Base-by-base conservation (phyloP, 2,113 vertebrate genomes). In the Alligator sinensis region DNA sequence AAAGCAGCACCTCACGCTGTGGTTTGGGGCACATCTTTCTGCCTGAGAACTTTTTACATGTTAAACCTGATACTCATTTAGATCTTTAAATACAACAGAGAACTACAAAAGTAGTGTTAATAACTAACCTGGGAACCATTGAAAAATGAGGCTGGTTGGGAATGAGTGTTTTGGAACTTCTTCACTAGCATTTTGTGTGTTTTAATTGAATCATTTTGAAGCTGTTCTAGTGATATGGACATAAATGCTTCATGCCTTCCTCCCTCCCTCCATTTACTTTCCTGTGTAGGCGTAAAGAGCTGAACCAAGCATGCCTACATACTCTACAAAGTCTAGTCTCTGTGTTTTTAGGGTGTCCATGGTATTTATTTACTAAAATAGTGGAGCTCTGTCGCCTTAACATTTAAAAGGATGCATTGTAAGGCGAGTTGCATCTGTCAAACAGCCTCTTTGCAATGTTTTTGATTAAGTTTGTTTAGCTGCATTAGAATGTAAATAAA, bases 401-500 rank as follows among this genome's bases (percentile, higher is more conserved):
- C 38, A 38, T 38, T 38, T 38, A 38, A 38, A 38, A 38, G 38
- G 38, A 38, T 38, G 38, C 7, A 5, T 38, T 38, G 38, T 8
- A 38, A 38, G 38, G 38, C 7, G 38, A 38, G 38, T 38, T 38
- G 38, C 7, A 8, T 38, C 38, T 38, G 38, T 38, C 22, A 63
- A 82, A 94, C 92, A 54, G 60, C 77, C 87, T 95, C 82, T 60
- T 59, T 85, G 84, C 74, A 78, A 57, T 13, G 34, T 88, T 91
- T 95, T 38, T 66, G 77, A 87, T 77, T 66, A 80, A 92, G 84
- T 66, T 38, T 84, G 72, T 62, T 84, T 90, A 93, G 85, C 87
- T 34, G 30, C 34, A 25, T 30, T 78, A 60, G 87, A 91, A 93
- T 66, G 82, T 93, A 95, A 96, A 96, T 94, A 93, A 22, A 68